Conservation (phyloP, 2,888 invertebrate genomes). For the Reticulitermes lucifugus region DNA sequence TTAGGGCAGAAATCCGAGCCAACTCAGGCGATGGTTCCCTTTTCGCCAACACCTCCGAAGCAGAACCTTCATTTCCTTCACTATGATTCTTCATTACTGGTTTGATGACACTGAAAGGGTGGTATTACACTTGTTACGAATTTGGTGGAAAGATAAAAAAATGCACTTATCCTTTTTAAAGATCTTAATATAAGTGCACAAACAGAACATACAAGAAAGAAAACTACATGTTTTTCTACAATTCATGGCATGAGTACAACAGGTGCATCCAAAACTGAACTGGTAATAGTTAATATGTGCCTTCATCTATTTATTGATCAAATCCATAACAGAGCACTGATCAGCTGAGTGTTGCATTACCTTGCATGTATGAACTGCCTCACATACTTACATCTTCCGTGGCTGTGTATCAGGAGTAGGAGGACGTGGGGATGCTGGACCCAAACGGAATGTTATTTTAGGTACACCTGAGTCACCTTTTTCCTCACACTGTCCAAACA, state of each 20-base stretch:
- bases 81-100: slow-evolving; percentile 71
- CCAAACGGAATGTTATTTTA: slow-evolving; percentile 83
- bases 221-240: too few species aligned
- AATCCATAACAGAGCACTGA: too few species aligned
- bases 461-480: slow-evolving; percentile 68
- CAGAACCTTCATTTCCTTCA: slow-evolving; percentile 60
- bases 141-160: too few species aligned
- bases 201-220: too few species aligned
- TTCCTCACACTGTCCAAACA: slow-evolving; percentile 52
- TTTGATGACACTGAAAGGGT: slow-evolving; percentile 70
- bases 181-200: too few species aligned
- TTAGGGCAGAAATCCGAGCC: slow-evolving; percentile 85
- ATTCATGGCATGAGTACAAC: too few species aligned
- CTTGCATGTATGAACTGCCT: not conserved
- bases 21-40: slow-evolving; percentile 84
- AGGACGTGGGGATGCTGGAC: slow-evolving; percentile 75
- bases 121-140: not conserved
- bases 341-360: too few species aligned
- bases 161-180: too few species aligned
- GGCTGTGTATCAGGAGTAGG: slow-evolving; percentile 73
- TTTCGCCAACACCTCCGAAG: slow-evolving; percentile 64
- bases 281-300: too few species aligned
- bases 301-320: too few species aligned
- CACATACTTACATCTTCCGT: slow-evolving; percentile 70
- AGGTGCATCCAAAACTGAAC: too few species aligned